These are phyloP conservation scores for Cydia pomonella DNA, from an alignment of 1,140 invertebrate genomes.

Conservation along the genomic window DNA sequence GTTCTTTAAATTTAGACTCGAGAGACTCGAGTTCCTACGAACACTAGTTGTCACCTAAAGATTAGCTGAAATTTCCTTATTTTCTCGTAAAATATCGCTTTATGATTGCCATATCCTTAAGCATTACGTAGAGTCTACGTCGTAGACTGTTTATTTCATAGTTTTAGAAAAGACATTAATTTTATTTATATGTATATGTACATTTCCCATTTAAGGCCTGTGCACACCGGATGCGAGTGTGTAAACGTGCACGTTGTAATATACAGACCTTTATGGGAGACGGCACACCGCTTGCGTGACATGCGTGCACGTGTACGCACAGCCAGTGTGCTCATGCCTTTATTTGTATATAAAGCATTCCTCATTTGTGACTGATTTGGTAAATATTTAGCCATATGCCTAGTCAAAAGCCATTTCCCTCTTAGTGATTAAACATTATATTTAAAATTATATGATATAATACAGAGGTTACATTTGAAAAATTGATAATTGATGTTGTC, in stretches of 20 bases:
- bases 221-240: neutral
- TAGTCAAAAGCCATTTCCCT: slow-evolving; percentile 1
- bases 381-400: slow-evolving; percentile 10
- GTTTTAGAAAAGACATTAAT: slow-evolving; percentile 2
- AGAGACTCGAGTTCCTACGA: too few species aligned
- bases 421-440: neutral
- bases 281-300: too few species aligned
- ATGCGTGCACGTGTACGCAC: too few species aligned
- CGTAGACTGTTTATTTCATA: neutral
- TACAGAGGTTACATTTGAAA: too few species aligned
- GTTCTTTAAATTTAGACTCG: too few species aligned
- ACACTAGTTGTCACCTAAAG: too few species aligned
- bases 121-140: neutral
- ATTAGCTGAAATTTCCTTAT: too few species aligned
- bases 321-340: neutral
- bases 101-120: neutral
- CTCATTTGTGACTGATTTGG: slow-evolving; percentile 6
- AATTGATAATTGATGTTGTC: too few species aligned
- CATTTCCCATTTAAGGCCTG: neutral
- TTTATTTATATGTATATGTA: neutral
- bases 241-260: too few species aligned
- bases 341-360: slow-evolving; percentile 5
- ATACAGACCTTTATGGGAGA: neutral
- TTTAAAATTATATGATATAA: neutral
- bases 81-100: too few species aligned